These are phyloP conservation scores for Palythoa grandis DNA, from an alignment of 92 coral and sea anemone species.

Conservation along the genomic window DNA sequence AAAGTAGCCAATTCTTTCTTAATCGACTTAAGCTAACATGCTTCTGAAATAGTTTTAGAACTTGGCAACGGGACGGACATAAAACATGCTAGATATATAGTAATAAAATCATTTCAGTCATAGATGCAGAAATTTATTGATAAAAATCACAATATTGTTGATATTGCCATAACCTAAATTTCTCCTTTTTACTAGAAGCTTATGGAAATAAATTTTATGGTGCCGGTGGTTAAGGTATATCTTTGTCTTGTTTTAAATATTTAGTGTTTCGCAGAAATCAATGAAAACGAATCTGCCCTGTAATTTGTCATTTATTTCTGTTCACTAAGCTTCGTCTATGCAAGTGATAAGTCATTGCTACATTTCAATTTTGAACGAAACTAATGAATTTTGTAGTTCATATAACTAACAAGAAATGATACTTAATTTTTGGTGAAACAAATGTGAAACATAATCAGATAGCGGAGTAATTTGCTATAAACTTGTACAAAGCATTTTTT, in stretches of 20 bases:
- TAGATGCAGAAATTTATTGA: neutral
- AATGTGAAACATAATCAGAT: neutral
- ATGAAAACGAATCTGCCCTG: too few relatives aligned
- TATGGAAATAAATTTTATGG: too few relatives aligned
- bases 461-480: neutral
- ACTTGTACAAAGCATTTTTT: neutral
- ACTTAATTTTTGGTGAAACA: neutral
- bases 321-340: too few relatives aligned
- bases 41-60: neutral
- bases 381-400: neutral
- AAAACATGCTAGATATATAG: neutral
- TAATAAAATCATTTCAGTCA: neutral
- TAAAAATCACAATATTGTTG: neutral
- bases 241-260: too few relatives aligned
- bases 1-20: neutral
- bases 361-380: neutral
- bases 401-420: neutral
- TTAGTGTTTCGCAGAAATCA: too few relatives aligned
- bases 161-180: neutral
- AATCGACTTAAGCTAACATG: neutral
- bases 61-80: constrained; percentile 12
- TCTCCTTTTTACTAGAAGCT: neutral
- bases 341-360: constrained; percentile 16
- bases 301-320: too few relatives aligned
- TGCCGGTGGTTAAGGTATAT: too few relatives aligned